A percentile compares a stretch with the other conserved stretches of the same genome.
phyloP scores from a whole-genome alignment of 1,140 invertebrate species.

The Leguminivora glycinivorella region DNA sequence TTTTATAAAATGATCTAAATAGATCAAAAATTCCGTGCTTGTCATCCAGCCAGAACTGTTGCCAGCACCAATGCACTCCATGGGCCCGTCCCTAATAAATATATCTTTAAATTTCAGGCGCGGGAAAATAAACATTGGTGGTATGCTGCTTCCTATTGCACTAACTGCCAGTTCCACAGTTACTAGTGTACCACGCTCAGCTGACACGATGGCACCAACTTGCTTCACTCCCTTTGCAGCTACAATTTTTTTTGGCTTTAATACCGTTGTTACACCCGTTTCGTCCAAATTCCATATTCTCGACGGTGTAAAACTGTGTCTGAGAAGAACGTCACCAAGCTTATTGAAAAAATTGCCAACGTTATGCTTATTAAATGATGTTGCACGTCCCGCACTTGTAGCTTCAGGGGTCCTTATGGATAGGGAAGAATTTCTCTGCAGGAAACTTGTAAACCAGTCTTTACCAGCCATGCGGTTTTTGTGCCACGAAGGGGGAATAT shows the following conservation, averaged over 20 bases:
- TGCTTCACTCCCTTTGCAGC: slow-evolving; percentile 49
- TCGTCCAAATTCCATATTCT: slow-evolving; percentile 55
- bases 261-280: slow-evolving; percentile 48
- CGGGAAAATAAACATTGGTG: slow-evolving; percentile 65
- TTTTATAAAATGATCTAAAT: slow-evolving; percentile 61
- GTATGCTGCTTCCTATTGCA: slow-evolving; percentile 52
- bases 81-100: slow-evolving; percentile 49
- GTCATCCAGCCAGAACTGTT: slow-evolving; percentile 56
- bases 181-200: slow-evolving; percentile 59
- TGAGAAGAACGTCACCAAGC: slow-evolving; percentile 30
- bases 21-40: slow-evolving; percentile 46
- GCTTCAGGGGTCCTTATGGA: slow-evolving; percentile 40
- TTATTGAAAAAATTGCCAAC: slow-evolving; percentile 39
- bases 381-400: slow-evolving; percentile 35
- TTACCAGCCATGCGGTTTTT: slow-evolving; percentile 36
- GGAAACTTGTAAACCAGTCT: slow-evolving; percentile 40
- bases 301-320: slow-evolving; percentile 34
- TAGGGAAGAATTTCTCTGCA: slow-evolving; percentile 37
- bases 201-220: slow-evolving; percentile 48
- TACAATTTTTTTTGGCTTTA: slow-evolving; percentile 49
- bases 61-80: slow-evolving; percentile 50
- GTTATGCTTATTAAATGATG: slow-evolving; percentile 40
- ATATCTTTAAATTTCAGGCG: slow-evolving; percentile 48
- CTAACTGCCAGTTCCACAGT: slow-evolving; percentile 52
- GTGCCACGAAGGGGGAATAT: slow-evolving; percentile 37